Conservation (phyloP, 2,888 invertebrate species). For the Phyllotreta cruciferae region DNA sequence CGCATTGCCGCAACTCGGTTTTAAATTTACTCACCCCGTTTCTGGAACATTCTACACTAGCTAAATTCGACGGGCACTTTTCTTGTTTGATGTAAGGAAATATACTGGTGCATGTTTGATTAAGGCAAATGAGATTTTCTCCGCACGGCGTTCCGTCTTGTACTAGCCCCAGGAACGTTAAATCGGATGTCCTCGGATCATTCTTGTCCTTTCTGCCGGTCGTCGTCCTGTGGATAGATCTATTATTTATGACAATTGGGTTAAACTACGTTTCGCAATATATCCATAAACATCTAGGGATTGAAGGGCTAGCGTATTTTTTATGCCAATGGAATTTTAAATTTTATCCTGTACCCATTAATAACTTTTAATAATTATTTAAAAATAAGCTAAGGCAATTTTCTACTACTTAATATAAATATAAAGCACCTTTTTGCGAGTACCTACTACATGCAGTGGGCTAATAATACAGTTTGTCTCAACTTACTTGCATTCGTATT, state of each 20-base stretch:
- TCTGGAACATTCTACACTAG: constrained; percentile 90
- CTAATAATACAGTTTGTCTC: too few species aligned
- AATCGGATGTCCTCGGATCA: constrained; percentile 52
- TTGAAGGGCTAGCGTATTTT: not conserved
- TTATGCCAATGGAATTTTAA: too few species aligned
- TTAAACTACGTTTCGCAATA: constrained; percentile 20
- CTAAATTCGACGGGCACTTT: constrained; percentile 89
- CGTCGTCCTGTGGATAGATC: constrained; percentile 69
- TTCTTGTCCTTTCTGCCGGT: constrained; percentile 71
- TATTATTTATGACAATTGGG: constrained; percentile 42
- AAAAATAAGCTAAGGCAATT: too few species aligned
- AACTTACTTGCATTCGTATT: constrained; percentile 97
- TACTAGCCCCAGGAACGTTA: constrained; percentile 85
- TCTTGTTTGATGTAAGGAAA: constrained; percentile 85
- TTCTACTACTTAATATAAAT: too few species aligned
- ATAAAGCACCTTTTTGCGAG: not conserved
- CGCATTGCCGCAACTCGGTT: not conserved
- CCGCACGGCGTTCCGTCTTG: constrained; percentile 95
- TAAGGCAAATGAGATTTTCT: constrained; percentile 90
- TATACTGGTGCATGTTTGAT: constrained; percentile 89
- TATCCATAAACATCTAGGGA: not conserved
- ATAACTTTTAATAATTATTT: too few species aligned
- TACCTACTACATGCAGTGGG: too few species aligned
- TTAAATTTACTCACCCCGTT: constrained; percentile 81
- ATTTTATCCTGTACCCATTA: too few species aligned